Conservation (phyloP, 2,797 vertebrate species). For the Anisognathus igniventris region DNA sequence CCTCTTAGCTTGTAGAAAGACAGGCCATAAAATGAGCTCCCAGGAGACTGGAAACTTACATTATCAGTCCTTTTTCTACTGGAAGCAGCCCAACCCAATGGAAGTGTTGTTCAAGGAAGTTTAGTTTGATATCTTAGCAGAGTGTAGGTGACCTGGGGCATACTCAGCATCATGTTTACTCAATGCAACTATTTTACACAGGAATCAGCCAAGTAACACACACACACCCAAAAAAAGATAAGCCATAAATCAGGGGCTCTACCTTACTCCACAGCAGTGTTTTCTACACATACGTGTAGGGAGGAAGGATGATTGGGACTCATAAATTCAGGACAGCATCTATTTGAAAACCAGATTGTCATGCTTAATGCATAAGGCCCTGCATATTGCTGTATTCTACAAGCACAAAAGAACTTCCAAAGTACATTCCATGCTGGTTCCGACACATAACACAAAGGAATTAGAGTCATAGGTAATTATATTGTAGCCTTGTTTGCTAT, state of each 20-base stretch:
- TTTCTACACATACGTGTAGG: background rate
- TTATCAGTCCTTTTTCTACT: constrained; percentile 18
- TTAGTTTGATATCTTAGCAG: background rate
- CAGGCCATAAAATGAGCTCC: constrained; percentile 30
- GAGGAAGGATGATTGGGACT: background rate
- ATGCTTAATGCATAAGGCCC: background rate
- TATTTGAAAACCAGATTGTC: background rate
- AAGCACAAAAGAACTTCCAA: background rate
- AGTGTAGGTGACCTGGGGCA: background rate
- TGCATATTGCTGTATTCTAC: background rate
- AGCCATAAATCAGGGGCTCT: background rate
- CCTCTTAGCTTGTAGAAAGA: constrained; percentile 38
- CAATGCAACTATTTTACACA: background rate
- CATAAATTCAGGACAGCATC: background rate
- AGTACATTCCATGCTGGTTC: background rate
- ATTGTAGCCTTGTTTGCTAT: background rate
- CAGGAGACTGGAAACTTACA: background rate
- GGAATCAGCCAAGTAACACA: background rate
- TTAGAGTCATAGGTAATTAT: background rate
- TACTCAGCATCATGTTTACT: background rate
- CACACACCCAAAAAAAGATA: no score
- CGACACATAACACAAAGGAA: background rate
- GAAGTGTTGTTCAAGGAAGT: background rate
- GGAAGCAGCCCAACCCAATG: background rate
- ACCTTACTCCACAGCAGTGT: background rate